phyloP scores from a whole-genome alignment of 1,140 invertebrate species.

The Meloidogyne exigua region DNA sequence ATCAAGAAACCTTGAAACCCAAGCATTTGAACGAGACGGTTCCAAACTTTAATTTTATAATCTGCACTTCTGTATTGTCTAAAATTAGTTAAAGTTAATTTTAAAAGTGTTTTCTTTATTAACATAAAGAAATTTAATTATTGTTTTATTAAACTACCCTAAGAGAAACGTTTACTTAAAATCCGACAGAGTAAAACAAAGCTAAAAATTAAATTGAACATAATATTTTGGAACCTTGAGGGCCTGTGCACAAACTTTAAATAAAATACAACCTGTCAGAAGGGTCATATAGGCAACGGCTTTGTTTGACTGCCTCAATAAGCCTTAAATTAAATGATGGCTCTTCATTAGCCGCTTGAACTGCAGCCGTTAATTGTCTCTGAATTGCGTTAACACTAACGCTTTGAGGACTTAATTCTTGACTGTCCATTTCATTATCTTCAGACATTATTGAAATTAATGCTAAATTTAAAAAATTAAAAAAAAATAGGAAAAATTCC shows the following conservation, averaged over 20 bases:
- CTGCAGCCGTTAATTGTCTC: constrained; percentile 15
- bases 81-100: not conserved
- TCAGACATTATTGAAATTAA: not conserved
- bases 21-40: constrained; percentile 43
- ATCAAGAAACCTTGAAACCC: constrained; percentile 35
- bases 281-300: constrained; percentile 41
- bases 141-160: not conserved
- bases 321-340: constrained; percentile 39
- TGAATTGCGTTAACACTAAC: constrained; percentile 12
- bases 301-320: constrained; percentile 39
- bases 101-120: too few species aligned
- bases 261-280: constrained; percentile 23
- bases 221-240: too few species aligned
- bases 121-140: too few species aligned
- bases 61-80: constrained; percentile 32
- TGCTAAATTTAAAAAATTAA: not conserved
- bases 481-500: not conserved
- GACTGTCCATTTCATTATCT: constrained; percentile 21
- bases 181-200: too few species aligned
- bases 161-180: too few species aligned
- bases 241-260: too few species aligned
- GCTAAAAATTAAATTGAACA: too few species aligned
- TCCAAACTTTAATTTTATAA: constrained; percentile 50
- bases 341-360: constrained; percentile 22
- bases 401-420: not conserved